A percentile compares a stretch with the other conserved stretches of the same genome.
Conservation (phyloP, 2,888 invertebrate species). For the Syritta pipiens region DNA sequence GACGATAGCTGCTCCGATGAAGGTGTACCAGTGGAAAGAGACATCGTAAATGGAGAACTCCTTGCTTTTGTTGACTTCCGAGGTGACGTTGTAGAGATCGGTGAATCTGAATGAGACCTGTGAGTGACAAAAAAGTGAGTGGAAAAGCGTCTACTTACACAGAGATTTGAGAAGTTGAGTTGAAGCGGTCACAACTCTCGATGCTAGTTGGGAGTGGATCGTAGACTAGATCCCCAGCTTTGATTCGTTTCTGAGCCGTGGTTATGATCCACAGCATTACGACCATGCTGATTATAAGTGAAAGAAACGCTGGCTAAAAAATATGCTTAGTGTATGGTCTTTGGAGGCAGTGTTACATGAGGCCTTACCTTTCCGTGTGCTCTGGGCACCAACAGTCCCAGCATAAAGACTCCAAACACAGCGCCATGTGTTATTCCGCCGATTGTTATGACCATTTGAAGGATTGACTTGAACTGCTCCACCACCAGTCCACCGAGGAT, state of each 20-base stretch:
- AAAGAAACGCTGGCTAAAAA: constrained; percentile 44
- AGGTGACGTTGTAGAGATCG: background rate
- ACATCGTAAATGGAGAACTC: constrained; percentile 80
- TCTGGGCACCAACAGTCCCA: constrained; percentile 84
- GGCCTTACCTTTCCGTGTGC: constrained; percentile 76
- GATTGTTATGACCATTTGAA: constrained; percentile 78
- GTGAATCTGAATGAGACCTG: background rate
- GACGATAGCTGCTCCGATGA: constrained; percentile 80
- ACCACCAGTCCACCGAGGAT: constrained; percentile 79
- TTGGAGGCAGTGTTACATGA: too few species aligned
- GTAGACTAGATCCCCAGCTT: constrained; percentile 72
- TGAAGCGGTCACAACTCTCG: constrained; percentile 73
- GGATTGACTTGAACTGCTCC: constrained; percentile 78
- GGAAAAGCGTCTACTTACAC: constrained; percentile 4
- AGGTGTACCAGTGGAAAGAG: constrained; percentile 82
- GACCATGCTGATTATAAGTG: constrained; percentile 16
- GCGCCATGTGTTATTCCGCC: constrained; percentile 80
- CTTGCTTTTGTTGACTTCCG: constrained; percentile 1
- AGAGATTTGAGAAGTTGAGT: constrained; percentile 56
- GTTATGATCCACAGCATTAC: constrained; percentile 70
- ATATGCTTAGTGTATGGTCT: background rate
- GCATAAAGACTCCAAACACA: constrained; percentile 82
- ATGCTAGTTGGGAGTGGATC: constrained; percentile 70
- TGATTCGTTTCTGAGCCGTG: constrained; percentile 71
- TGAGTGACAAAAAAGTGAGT: too few species aligned